Evolutionary conservation across 2,113 vertebrate genomes (phyloP), one percentile per base, ranked within the genome.

Genomic region (Pituophis catenifer): DNA sequence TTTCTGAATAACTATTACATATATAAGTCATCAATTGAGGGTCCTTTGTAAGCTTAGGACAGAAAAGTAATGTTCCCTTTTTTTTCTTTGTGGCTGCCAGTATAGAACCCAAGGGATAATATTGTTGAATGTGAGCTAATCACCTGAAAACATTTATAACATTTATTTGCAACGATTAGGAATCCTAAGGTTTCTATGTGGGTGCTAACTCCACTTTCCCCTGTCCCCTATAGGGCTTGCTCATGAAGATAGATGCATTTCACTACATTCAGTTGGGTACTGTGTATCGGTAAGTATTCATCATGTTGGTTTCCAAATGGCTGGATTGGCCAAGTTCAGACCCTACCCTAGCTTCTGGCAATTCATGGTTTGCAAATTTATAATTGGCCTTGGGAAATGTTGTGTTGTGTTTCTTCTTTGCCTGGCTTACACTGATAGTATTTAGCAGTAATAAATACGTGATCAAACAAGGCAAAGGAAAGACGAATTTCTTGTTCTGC

Each of bases 261-360:
- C 96, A 98, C 97, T 98, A 98, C 95, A 98, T 98, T 91, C 97
- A 98, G 93, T 91, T 98, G 23, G 98, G 98, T 91, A 98, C 98
- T 0, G 98, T 98, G 15, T 98, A 98, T 93, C 97, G 97, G 98
- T 98, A 93, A 38, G 89, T 87, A 24, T 54, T n/a, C 6, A 26
- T 26, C 55, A 59, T 13, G 9, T 50, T 85, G 52, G 15, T 24
- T 53, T 13, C 6, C 55, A 58, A 26, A 44, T 58, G 11, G 3
- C n/a, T 89, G 62, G 23, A 11, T n/a, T 85, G 10, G 62, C 33
- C 75, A 81, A 38, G 75, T 81, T 81, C 33, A 81, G 75, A 81
- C n/a, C 2, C 33, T 33, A 38, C 17, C 75, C 15, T 44, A 81
- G 75, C 75, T 81, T 81, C 75, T 21, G 75, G 75, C 70, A 38